phyloP scores from a whole-genome alignment of 2,888 invertebrate genomes.

The Cosmopolites sordidus region DNA sequence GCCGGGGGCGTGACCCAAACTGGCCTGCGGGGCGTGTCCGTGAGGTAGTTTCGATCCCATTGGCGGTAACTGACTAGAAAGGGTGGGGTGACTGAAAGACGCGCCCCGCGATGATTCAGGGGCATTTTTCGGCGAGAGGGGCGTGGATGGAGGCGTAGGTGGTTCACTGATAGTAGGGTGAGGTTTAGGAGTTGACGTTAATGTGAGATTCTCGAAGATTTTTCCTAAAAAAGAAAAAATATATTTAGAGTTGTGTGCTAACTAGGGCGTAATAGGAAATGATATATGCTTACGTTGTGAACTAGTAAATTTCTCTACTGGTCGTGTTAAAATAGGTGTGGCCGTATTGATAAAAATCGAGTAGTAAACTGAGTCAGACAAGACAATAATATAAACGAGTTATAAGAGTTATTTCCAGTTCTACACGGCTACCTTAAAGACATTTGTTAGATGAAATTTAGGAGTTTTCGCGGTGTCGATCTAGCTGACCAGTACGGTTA shows the following conservation, averaged over 20 bases:
- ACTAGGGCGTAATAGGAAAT: no score
- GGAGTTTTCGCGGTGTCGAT: conserved; percentile 14
- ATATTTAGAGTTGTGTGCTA: no score
- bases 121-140: conserved; percentile 45
- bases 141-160: conserved; percentile 52
- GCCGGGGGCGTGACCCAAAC: conserved; percentile 9
- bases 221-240: conserved; percentile 46
- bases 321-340: conserved; percentile 18
- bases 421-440: conserved; percentile 21
- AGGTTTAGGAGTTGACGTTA: conserved; percentile 36
- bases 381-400: conserved; percentile 26
- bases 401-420: conserved; percentile 23
- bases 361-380: conserved; percentile 22
- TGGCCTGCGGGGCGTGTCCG: conserved; percentile 27
- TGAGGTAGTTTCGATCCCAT: conserved; percentile 39
- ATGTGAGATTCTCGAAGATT: conserved; percentile 48
- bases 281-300: no score
- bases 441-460: conserved; percentile 20
- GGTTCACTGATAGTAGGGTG: conserved; percentile 48
- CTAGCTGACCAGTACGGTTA: not conserved
- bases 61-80: conserved; percentile 23
- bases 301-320: not conserved
- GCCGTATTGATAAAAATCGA: conserved; percentile 16
- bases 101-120: conserved; percentile 21
- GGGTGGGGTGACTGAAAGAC: conserved; percentile 12